Evolutionary conservation across 1,140 invertebrate species (phyloP).

Genomic region (Leptinotarsa undecemlineata): DNA sequence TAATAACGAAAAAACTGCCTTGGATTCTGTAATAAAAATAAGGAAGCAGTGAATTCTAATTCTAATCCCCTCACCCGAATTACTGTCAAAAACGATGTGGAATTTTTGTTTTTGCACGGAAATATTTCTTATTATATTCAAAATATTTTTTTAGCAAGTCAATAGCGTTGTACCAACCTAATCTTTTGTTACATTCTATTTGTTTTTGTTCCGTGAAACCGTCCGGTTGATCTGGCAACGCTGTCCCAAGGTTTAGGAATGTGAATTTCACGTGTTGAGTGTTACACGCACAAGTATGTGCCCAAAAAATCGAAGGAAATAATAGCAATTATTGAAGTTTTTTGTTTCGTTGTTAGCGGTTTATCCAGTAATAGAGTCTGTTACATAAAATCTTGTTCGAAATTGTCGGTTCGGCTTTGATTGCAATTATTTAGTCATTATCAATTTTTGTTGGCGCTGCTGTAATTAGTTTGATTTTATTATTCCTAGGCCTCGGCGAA

Average conservation of each 20-base stretch:
- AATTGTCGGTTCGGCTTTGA: background rate
- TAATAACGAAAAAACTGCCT: too few relatives aligned
- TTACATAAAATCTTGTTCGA: constrained; percentile 17
- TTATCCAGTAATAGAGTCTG: constrained; percentile 9
- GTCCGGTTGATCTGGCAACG: constrained; percentile 20
- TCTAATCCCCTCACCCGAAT: too few relatives aligned
- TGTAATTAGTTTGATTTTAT: background rate
- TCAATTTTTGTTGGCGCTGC: background rate
- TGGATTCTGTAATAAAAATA: too few relatives aligned
- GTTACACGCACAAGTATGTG: constrained; percentile 29
- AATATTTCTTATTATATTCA: too few relatives aligned
- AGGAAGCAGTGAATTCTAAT: too few relatives aligned
- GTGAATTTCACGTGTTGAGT: constrained; percentile 33
- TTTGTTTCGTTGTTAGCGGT: constrained; percentile 21
- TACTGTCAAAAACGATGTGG: too few relatives aligned
- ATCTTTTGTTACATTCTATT: too few relatives aligned
- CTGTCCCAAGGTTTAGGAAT: constrained; percentile 21
- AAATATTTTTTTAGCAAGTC: too few relatives aligned
- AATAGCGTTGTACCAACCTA: too few relatives aligned
- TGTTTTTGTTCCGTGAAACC: too few relatives aligned
- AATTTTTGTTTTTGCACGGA: too few relatives aligned
- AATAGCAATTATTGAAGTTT: constrained; percentile 28
- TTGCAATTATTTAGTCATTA: constrained; percentile 22
- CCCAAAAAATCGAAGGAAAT: constrained; percentile 28
- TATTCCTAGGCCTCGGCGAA: background rate